Conservation (phyloP, 2,888 invertebrate species). For the Glyphotaelius pellucidus region DNA sequence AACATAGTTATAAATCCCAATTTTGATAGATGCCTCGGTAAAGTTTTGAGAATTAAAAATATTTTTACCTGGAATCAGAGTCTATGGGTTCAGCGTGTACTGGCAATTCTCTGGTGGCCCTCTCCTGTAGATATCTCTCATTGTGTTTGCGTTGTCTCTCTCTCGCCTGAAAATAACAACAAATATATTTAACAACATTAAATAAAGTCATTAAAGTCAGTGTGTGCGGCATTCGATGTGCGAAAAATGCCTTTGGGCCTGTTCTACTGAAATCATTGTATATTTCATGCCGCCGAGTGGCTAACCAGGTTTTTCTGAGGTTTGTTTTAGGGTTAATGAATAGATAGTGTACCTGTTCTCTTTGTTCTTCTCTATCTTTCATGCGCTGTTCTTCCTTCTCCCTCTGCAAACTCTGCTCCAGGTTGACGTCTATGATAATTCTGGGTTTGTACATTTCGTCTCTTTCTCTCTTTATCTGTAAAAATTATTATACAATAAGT, state of each 20-base stretch:
- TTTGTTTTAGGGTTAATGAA: neutral
- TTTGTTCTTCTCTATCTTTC: slow-evolving; percentile 73
- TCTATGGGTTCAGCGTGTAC: slow-evolving; percentile 86
- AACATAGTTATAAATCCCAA: too few species aligned
- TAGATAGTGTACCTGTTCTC: slow-evolving; percentile 67
- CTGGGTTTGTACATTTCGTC: slow-evolving; percentile 92
- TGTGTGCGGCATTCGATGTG: too few species aligned
- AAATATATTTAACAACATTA: neutral
- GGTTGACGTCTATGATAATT: slow-evolving; percentile 84
- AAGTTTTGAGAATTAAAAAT: neutral
- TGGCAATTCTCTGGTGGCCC: slow-evolving; percentile 80
- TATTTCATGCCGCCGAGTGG: too few species aligned
- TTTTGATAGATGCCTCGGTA: too few species aligned
- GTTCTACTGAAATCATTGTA: too few species aligned
- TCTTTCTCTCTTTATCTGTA: slow-evolving; percentile 82
- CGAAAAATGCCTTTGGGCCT: too few species aligned
- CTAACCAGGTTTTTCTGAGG: too few species aligned
- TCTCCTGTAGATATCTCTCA: slow-evolving; percentile 77
- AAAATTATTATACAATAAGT: slow-evolving; percentile 59
- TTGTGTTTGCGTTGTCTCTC: slow-evolving; percentile 72
- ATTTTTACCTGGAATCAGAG: slow-evolving; percentile 79
- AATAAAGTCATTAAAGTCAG: too few species aligned
- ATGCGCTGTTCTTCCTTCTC: slow-evolving; percentile 79
- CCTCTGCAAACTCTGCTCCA: slow-evolving; percentile 79
- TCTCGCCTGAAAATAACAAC: slow-evolving; percentile 68